Percentiles rank a stretch among this genome's conserved stretches.
phyloP scores from a whole-genome alignment of 2,113 vertebrate species.

The Neodontobutis hainanensis region DNA sequence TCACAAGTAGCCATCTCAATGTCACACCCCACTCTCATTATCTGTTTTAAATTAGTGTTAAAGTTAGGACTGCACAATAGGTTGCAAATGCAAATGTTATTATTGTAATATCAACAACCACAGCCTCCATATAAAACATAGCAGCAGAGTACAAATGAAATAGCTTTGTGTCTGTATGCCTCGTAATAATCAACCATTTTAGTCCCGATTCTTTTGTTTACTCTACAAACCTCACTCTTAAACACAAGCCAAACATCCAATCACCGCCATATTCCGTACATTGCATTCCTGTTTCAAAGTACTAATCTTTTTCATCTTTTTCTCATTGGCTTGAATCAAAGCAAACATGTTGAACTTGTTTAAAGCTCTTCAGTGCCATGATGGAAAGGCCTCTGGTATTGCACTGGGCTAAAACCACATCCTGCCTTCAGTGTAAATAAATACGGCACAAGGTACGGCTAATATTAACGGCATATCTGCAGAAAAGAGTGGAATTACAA shows the following conservation, averaged over 20 bases:
- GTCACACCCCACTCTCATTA: slow-evolving; percentile 49
- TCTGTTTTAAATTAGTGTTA: slow-evolving; percentile 12
- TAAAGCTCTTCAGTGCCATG: slow-evolving; percentile 52
- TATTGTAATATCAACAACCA: too few relatives aligned
- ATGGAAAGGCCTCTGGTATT: slow-evolving; percentile 59
- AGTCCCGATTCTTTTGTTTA: slow-evolving; percentile 53
- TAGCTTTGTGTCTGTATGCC: slow-evolving; percentile 5
- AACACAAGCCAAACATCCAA: slow-evolving; percentile 45
- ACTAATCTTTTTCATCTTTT: slow-evolving; percentile 50
- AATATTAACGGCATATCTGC: slow-evolving; percentile 57
- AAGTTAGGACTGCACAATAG: too few relatives aligned
- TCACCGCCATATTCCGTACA: slow-evolving; percentile 46
- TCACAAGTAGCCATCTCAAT: slow-evolving; percentile 57
- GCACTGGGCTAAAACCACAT: slow-evolving; percentile 62
- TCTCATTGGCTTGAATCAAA: slow-evolving; percentile 54
- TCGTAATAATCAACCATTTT: slow-evolving; percentile 28
- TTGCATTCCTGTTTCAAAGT: slow-evolving; percentile 50
- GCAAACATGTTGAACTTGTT: slow-evolving; percentile 69
- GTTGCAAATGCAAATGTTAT: too few relatives aligned
- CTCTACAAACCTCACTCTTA: slow-evolving; percentile 33
- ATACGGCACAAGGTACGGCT: slow-evolving; percentile 46
- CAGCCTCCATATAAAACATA: background rate
- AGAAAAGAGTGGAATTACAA: background rate
- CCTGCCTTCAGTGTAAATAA: slow-evolving; percentile 64
- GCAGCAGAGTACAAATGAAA: background rate